Evolutionary conservation across 37 sponge, comb jelly and placozoan species (phyloP).

Genomic region (Chondrilla cf. caribensis): DNA sequence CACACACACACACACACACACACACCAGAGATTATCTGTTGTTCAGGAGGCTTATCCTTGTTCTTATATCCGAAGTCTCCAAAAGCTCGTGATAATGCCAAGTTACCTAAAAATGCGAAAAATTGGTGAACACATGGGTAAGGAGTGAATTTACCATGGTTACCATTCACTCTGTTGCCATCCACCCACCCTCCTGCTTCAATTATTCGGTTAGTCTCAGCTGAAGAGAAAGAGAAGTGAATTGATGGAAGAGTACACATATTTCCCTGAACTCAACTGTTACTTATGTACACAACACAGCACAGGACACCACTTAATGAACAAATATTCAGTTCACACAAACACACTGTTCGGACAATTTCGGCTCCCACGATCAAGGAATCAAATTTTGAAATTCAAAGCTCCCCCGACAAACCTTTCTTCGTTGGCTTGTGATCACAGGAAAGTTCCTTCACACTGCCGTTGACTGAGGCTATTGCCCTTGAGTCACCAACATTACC

Average conservation of each 20-base stretch:
- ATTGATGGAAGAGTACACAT: neutral
- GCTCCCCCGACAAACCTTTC: conserved; percentile 31
- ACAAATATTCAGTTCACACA: neutral
- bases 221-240: conserved; percentile 31
- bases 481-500: conserved; percentile 90
- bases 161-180: conserved; percentile 91
- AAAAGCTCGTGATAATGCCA: conserved; percentile 91
- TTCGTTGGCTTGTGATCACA: conserved; percentile 88
- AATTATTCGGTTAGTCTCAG: conserved; percentile 66
- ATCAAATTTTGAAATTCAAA: too few relatives aligned
- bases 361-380: neutral
- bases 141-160: neutral
- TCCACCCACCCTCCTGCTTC: conserved; percentile 93
- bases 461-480: conserved; percentile 68
- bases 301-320: neutral
- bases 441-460: conserved; percentile 68
- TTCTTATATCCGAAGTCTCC: conserved; percentile 93
- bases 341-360: neutral
- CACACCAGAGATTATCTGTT: conserved; percentile 87
- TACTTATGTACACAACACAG: neutral
- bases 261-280: too few relatives aligned
- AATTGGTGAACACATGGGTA: neutral
- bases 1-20: neutral
- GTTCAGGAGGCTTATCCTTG: conserved; percentile 49
- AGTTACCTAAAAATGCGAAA: conserved; percentile 35